These are phyloP conservation scores for Xanthorhoe designata DNA, from an alignment of 2,888 invertebrate species.

Conservation along the genomic window DNA sequence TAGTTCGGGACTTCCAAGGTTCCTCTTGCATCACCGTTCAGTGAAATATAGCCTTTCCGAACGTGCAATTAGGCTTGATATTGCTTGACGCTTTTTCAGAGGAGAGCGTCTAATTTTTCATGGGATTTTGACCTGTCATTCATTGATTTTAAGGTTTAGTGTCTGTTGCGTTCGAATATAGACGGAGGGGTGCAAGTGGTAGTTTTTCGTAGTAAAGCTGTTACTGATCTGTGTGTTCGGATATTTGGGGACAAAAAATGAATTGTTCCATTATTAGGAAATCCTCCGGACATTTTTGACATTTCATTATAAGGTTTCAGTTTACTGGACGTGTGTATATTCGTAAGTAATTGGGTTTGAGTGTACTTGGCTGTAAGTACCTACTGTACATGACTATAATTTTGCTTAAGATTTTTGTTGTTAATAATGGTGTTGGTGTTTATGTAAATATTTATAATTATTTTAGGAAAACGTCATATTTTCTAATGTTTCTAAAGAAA, in stretches of 20 bases:
- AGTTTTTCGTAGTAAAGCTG: conserved; percentile 24
- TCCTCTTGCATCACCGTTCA: not conserved
- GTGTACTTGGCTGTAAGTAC: conserved; percentile 21
- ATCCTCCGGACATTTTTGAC: conserved; percentile 56
- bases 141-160: conserved; percentile 7
- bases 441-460: not conserved
- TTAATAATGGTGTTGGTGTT: not conserved
- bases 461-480: too few species aligned
- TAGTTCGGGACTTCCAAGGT: conserved; percentile 18
- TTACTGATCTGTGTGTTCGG: conserved; percentile 30
- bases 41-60: conserved; percentile 11
- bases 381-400: conserved; percentile 1
- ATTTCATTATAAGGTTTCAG: conserved; percentile 58
- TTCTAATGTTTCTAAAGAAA: too few species aligned
- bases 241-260: conserved; percentile 58
- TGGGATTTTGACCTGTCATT: conserved; percentile 13
- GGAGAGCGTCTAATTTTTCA: not conserved
- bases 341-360: conserved; percentile 44
- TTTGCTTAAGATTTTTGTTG: not conserved
- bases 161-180: not conserved
- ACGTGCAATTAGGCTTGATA: conserved; percentile 2
- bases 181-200: not conserved
- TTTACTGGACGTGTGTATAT: conserved; percentile 42
- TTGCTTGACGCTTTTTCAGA: not conserved
- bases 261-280: conserved; percentile 63